phyloP scores from a whole-genome alignment of 2,797 vertebrate species.

The Poeciliopsis infans region DNA sequence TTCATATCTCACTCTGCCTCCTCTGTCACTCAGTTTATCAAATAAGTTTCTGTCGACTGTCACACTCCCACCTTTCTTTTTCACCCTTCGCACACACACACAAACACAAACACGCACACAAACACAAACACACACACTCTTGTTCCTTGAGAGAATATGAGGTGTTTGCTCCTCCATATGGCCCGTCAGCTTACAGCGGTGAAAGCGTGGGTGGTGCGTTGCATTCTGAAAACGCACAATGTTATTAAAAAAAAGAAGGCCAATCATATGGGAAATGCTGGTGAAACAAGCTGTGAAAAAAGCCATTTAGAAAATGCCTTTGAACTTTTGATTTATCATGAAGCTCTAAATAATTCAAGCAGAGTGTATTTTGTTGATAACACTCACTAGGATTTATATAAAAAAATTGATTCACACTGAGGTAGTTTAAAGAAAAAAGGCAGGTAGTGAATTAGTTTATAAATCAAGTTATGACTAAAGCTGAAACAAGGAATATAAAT shows the following conservation, averaged over 20 bases:
- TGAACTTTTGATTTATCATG: slow-evolving; percentile 14
- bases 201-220: slow-evolving; percentile 49
- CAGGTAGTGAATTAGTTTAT: background rate
- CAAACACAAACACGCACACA: background rate
- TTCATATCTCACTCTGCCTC: slow-evolving; percentile 63
- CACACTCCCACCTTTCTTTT: slow-evolving; percentile 33
- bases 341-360: slow-evolving; percentile 39
- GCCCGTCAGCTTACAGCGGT: slow-evolving; percentile 57
- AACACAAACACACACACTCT: slow-evolving; percentile 28
- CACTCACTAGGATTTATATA: slow-evolving; percentile 9
- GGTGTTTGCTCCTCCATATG: slow-evolving; percentile 61
- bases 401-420: background rate
- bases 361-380: slow-evolving; percentile 14
- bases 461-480: background rate
- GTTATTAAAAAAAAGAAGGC: slow-evolving; percentile 9
- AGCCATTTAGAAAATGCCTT: slow-evolving; percentile 27
- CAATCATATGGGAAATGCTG: slow-evolving; percentile 42
- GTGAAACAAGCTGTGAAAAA: slow-evolving; percentile 27
- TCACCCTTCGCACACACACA: slow-evolving; percentile 5
- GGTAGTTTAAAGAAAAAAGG: background rate
- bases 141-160: slow-evolving; percentile 41
- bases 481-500: background rate
- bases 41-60: slow-evolving; percentile 45
- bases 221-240: slow-evolving; percentile 33
- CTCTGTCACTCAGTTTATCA: slow-evolving; percentile 59